Percentiles rank a stretch among this genome's conserved stretches.
Evolutionary conservation across 2,797 vertebrate species (phyloP).

Genomic region (Lemur catta): DNA sequence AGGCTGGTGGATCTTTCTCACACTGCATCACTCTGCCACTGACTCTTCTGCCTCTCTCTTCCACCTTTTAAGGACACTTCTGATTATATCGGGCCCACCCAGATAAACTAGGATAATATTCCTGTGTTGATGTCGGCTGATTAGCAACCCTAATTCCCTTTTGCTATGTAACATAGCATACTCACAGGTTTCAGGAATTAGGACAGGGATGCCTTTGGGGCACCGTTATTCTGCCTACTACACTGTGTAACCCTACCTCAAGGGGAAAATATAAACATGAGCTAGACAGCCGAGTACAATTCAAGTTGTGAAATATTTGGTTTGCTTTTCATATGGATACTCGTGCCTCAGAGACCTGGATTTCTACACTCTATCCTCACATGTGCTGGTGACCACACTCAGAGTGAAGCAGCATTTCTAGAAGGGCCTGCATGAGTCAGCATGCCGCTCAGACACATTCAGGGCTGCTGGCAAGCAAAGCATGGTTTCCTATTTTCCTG

Average conservation of each 20-base stretch:
- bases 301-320: neutral
- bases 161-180: neutral
- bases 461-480: neutral
- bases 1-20: neutral
- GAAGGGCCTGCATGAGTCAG: neutral
- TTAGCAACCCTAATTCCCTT: neutral
- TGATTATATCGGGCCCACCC: neutral
- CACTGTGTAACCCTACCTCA: neutral
- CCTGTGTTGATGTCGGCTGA: neutral
- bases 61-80: neutral
- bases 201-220: neutral
- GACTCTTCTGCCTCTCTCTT: neutral
- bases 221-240: neutral
- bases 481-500: neutral
- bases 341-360: neutral
- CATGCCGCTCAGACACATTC: neutral
- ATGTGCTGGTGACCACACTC: neutral
- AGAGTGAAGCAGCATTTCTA: neutral
- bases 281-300: neutral
- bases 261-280: neutral
- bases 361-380: neutral
- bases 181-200: neutral
- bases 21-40: accelerated
- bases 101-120: neutral
- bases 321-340: neutral